These are phyloP conservation scores for Hetaerina titia DNA, from an alignment of 2,888 invertebrate genomes.

Conservation along the genomic window DNA sequence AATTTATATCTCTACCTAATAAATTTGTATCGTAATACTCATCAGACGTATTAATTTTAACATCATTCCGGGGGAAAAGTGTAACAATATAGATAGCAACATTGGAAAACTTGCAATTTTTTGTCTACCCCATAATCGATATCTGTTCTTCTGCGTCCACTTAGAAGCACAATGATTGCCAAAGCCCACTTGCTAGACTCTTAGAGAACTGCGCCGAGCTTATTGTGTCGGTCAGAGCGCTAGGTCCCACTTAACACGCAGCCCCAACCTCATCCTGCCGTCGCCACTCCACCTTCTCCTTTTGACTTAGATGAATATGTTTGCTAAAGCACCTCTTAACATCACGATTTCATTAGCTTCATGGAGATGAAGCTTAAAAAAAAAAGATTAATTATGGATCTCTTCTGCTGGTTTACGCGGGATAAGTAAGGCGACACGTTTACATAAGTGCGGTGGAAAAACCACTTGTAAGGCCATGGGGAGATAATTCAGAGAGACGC, in stretches of 20 bases:
- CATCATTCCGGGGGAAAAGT: too few species aligned
- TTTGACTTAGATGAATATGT: not conserved
- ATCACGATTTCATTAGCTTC: not conserved
- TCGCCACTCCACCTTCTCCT: not conserved
- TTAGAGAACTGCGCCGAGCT: not conserved
- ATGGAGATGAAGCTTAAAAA: not conserved
- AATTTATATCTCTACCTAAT: too few species aligned
- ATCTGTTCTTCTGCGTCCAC: not conserved
- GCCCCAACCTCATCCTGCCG: not conserved
- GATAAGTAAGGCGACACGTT: not conserved
- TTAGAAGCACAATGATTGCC: not conserved
- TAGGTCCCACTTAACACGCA: not conserved
- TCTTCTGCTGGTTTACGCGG: not conserved
- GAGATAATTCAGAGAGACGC: not conserved
- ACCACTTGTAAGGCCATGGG: not conserved
- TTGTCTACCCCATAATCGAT: not conserved
- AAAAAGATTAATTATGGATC: not conserved
- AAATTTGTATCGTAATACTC: too few species aligned
- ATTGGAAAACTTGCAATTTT: not conserved
- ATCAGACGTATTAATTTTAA: too few species aligned
- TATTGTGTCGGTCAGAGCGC: not conserved
- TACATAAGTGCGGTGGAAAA: not conserved
- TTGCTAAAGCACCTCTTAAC: not conserved
- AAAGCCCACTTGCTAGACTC: not conserved
- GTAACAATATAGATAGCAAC: too few species aligned